phyloP scores from a whole-genome alignment of 2,113 vertebrate species.

The Ciconia boyciana region DNA sequence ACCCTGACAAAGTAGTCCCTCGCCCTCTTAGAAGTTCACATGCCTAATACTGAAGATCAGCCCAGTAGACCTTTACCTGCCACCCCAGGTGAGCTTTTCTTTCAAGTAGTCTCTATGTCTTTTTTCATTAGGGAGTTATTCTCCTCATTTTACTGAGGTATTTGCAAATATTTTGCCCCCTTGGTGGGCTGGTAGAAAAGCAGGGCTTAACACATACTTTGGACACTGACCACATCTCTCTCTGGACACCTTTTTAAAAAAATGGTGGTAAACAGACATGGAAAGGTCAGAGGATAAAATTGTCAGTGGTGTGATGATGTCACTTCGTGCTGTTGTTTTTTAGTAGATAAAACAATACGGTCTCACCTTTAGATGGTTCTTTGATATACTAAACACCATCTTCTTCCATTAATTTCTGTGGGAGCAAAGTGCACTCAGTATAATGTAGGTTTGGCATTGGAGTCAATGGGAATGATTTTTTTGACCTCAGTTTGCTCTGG shows the following conservation, averaged over 20 bases:
- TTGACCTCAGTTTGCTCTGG: conserved; percentile 44
- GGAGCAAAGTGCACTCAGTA: not conserved
- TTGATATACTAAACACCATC: not conserved
- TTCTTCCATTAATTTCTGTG: not conserved
- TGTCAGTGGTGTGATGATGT: not conserved
- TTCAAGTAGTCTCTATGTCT: not conserved
- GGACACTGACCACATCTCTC: not conserved
- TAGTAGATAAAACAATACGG: not conserved
- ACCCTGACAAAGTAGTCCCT: not conserved
- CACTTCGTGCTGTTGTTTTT: not conserved
- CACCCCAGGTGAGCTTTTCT: not conserved
- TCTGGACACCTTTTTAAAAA: not conserved
- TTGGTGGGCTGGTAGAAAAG: not conserved
- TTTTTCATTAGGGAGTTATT: not conserved
- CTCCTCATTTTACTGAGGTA: not conserved
- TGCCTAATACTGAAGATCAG: not conserved
- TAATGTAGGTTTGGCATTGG: not conserved
- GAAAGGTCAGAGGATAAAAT: not conserved
- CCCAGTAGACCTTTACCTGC: not conserved
- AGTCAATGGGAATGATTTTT: not conserved
- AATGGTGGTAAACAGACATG: not conserved
- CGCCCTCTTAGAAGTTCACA: not conserved
- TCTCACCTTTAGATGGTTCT: not conserved
- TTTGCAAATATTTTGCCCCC: not conserved
- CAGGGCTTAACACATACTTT: not conserved